phyloP scores from a whole-genome alignment of 1,140 invertebrate genomes.

The Caenorhabditis inopinata region DNA sequence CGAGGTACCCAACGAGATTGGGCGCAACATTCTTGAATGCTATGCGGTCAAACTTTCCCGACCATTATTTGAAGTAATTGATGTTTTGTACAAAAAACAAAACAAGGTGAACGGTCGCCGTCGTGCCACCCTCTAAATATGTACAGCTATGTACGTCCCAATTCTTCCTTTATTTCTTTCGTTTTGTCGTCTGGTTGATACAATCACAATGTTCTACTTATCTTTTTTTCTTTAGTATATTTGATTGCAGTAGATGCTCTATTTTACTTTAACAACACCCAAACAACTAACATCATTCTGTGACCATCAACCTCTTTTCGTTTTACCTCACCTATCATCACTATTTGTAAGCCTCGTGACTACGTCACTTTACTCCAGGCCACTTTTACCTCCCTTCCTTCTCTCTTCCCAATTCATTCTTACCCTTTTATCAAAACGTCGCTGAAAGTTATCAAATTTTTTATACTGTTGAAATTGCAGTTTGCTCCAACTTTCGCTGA shows the following conservation, averaged over 20 bases:
- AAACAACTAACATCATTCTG: conserved; percentile 9
- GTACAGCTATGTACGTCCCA: too few relatives aligned
- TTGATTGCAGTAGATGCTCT: background rate
- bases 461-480: background rate
- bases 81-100: too few relatives aligned
- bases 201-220: too few relatives aligned
- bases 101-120: too few relatives aligned
- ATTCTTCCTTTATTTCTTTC: too few relatives aligned
- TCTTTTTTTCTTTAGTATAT: background rate
- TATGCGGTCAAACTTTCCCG: too few relatives aligned
- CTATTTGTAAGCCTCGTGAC: background rate
- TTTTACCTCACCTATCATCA: conserved; percentile 14
- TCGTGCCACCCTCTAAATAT: too few relatives aligned
- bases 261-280: background rate
- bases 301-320: conserved; percentile 24
- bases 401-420: background rate
- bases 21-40: too few relatives aligned
- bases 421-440: background rate
- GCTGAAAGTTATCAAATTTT: background rate
- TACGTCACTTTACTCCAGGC: background rate
- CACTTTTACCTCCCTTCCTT: background rate
- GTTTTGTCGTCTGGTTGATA: too few relatives aligned
- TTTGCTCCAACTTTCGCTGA: conserved; percentile 4
- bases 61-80: too few relatives aligned
- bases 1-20: too few relatives aligned